A percentile compares a stretch with the other conserved stretches of the same genome.
Conservation (phyloP, 2,797 vertebrate species). For the Lophotriccus pileatus region DNA sequence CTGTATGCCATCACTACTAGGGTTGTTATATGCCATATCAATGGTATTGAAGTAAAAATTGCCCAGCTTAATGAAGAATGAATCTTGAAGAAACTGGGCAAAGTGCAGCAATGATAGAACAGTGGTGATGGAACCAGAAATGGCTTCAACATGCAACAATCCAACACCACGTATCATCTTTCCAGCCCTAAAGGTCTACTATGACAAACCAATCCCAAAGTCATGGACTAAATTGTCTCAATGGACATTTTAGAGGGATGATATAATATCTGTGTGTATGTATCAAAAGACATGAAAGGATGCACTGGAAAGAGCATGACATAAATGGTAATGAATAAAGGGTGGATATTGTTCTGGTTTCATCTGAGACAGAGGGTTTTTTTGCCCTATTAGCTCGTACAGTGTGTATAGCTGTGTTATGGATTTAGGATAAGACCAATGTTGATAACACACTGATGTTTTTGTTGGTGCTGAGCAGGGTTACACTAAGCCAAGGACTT, state of each 20-base stretch:
- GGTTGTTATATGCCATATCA: neutral
- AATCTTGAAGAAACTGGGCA: too few species aligned
- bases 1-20: neutral
- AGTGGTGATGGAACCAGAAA: neutral
- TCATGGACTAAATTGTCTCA: neutral
- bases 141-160: neutral
- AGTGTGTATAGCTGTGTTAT: neutral
- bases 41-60: neutral
- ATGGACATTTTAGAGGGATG: neutral
- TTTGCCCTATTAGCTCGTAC: neutral
- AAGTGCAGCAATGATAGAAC: neutral
- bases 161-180: neutral
- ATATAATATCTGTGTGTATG: too few species aligned
- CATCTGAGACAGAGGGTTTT: neutral
- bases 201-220: accelerated
- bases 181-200: neutral
- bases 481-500: neutral
- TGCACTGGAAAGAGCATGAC: neutral
- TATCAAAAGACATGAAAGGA: neutral
- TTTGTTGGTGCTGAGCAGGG: neutral
- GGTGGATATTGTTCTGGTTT: neutral
- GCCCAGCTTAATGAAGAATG: neutral
- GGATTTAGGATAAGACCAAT: neutral
- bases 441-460: neutral
- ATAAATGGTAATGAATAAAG: neutral